These are phyloP conservation scores for Acleris sparsana DNA, from an alignment of 2,888 invertebrate species.

Conservation along the genomic window DNA sequence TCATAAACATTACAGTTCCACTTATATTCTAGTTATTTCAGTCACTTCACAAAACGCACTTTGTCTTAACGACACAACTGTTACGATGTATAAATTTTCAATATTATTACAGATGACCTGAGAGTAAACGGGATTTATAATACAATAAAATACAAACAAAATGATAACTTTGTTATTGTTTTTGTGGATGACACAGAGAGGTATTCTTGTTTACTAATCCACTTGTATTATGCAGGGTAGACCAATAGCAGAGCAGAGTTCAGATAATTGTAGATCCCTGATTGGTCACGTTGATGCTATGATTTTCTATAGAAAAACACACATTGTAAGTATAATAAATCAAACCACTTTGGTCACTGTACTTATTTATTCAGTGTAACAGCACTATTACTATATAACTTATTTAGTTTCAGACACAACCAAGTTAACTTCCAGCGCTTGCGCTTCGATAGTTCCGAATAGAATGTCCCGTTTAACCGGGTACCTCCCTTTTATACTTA, in stretches of 20 bases:
- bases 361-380: no score
- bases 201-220: background rate
- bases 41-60: slow-evolving; percentile 4
- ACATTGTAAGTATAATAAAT: background rate
- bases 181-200: no score
- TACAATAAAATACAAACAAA: background rate
- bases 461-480: no score
- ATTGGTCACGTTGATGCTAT: background rate
- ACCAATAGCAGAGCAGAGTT: background rate
- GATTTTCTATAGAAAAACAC: background rate
- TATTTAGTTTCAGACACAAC: no score
- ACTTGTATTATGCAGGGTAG: background rate
- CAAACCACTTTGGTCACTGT: no score
- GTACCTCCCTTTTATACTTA: no score
- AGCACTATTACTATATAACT: no score
- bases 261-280: background rate
- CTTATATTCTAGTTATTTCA: background rate
- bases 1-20: background rate
- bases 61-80: slow-evolving; percentile 1
- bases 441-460: no score
- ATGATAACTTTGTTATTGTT: slow-evolving; percentile 4
- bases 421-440: no score
- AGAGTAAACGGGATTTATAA: background rate
- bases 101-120: slow-evolving; percentile 1
- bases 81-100: background rate